Evolutionary conservation across 2,888 invertebrate genomes (phyloP), one percentile per base, ranked within the genome.

Genomic region (Calliopum simillimum): DNA sequence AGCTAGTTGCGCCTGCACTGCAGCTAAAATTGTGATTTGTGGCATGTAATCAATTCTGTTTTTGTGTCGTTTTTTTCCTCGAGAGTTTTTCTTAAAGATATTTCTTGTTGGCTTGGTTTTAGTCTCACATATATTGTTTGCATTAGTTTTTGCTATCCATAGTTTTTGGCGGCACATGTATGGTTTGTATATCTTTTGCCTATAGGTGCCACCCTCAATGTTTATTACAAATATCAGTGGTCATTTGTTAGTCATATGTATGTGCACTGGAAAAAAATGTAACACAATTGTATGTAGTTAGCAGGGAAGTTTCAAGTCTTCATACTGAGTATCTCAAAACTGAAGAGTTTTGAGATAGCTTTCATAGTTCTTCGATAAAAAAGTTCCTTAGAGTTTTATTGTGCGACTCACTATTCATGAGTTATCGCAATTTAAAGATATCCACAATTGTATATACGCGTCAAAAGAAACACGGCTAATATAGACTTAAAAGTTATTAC

Each of bases 201-300:
- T 62, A 56, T 69, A 58, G 56, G 64, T 69, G 64, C 69, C 69
- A 69, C 69, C 69, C 69, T 64, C 69, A 69, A 66, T 70, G 66
- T 70, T 67, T 62, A 65, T 49, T 55, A 55, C 65, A 44, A 65
- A 65, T 44, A 65, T 65, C 65, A 21, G 23, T 41, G 21, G 65
- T 53, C 53, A 65, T 65, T 55, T 65, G 51, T 55, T 16, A 56
- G 13, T 8, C 33, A 33, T 33, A 56, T 8, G 23, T 55, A 23
- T 14, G 14, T 14, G 13, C 56, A 56, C 56, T 56, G 56, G 25
- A 56, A 23, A 23, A 53, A 53, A n/a, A 4, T 49, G 46, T 13
- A 46, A 46, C 46, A 13, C 8, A 49, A n/a, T n/a, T n/a, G n/a
- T n/a, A n/a, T n/a, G n/a, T n/a, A n/a, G n/a, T n/a, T n/a, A n/a